Evolutionary conservation across 2,113 vertebrate species (phyloP).

Genomic region (Prochilodus magdalenae): DNA sequence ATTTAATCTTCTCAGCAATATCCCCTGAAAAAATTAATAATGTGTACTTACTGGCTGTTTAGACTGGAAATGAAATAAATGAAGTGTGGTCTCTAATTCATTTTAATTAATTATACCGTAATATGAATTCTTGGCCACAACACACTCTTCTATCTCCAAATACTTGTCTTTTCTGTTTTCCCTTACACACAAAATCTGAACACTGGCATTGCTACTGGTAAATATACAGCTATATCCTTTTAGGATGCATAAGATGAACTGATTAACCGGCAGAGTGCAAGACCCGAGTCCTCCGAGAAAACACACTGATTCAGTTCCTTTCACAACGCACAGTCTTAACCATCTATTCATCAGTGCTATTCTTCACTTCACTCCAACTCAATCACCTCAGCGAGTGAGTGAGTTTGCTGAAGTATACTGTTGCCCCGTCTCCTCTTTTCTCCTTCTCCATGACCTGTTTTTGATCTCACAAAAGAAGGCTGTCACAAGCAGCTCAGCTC

Average conservation of each 20-base stretch:
- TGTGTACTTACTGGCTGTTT: too few species aligned
- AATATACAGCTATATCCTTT: neutral
- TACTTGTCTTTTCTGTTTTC: too few species aligned
- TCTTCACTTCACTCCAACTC: neutral
- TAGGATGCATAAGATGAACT: neutral
- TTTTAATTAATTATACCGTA: too few species aligned
- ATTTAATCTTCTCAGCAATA: too few species aligned
- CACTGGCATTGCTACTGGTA: neutral
- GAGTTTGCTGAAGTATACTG: neutral
- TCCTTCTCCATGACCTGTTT: neutral
- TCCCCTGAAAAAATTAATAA: too few species aligned
- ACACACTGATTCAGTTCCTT: neutral
- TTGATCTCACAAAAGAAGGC: neutral
- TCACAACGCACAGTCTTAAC: neutral
- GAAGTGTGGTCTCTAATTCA: too few species aligned
- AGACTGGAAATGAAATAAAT: too few species aligned
- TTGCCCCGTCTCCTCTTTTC: neutral
- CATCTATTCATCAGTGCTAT: neutral
- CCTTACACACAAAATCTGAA: neutral
- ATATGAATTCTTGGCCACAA: too few species aligned
- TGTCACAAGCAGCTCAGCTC: neutral
- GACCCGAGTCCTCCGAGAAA: neutral
- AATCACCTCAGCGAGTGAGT: neutral
- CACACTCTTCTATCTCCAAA: neutral
- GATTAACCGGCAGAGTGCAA: slow-evolving; percentile 2